Conservation (phyloP, 2,113 vertebrate genomes). For the Elaphurus davidianus region DNA sequence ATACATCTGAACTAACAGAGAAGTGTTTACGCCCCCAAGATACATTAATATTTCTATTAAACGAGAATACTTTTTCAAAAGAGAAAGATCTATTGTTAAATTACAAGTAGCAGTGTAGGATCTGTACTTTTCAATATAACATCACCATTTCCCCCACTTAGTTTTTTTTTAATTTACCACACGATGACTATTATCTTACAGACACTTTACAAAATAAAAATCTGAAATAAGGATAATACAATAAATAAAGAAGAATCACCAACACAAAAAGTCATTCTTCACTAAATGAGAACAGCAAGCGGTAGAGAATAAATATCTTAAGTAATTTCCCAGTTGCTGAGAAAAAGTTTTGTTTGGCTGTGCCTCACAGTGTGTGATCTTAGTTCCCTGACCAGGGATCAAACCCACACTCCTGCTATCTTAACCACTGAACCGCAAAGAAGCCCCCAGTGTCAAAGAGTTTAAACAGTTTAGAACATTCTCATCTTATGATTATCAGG, state of each 20-base stretch:
- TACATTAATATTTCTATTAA: not conserved
- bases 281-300: not conserved
- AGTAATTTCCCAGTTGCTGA: not conserved
- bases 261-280: not conserved
- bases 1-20: not conserved
- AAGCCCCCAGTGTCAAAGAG: not conserved
- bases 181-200: not conserved
- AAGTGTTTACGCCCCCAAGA: not conserved
- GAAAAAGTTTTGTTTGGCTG: not conserved
- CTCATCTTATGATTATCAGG: not conserved
- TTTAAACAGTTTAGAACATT: not conserved
- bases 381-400: not conserved
- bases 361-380: fast-evolving
- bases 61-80: not conserved
- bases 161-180: not conserved
- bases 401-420: not conserved
- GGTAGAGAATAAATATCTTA: not conserved
- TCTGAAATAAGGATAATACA: not conserved
- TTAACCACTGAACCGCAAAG: not conserved
- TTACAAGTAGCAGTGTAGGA: not conserved
- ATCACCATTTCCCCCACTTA: not conserved
- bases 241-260: not conserved
- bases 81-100: not conserved
- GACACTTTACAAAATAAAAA: not conserved
- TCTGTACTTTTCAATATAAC: not conserved